A percentile compares a stretch with the other conserved stretches of the same genome.
These are phyloP conservation scores for Eleginops maclovinus DNA, from an alignment of 2,113 vertebrate species.

Conservation along the genomic window DNA sequence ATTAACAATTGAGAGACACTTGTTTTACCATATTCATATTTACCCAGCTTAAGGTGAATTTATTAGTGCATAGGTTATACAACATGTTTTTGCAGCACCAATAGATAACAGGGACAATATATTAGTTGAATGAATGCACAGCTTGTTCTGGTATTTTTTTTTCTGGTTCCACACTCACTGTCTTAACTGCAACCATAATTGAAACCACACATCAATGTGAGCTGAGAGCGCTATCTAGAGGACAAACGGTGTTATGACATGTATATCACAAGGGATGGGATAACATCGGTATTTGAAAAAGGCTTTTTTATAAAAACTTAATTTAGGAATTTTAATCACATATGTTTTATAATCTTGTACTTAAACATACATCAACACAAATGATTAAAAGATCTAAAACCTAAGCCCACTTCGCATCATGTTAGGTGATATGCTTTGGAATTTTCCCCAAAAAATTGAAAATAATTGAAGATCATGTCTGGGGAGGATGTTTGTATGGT, in stretches of 20 bases:
- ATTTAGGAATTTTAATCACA: background rate
- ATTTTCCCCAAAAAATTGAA: background rate
- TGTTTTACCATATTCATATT: background rate
- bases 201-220: background rate
- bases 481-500: slow-evolving; percentile 6
- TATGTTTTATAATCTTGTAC: background rate
- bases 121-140: background rate
- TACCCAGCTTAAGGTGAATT: background rate
- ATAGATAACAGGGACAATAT: background rate
- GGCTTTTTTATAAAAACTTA: background rate
- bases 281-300: background rate
- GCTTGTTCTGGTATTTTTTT: background rate
- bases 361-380: background rate
- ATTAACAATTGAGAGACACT: background rate
- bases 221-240: slow-evolving; percentile 2
- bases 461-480: background rate
- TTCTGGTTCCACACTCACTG: background rate
- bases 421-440: background rate
- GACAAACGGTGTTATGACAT: slow-evolving; percentile 1
- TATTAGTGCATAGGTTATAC: background rate
- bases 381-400: background rate
- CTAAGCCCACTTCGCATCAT: background rate
- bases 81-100: background rate
- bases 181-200: background rate
- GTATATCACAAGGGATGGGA: background rate